Evolutionary conservation across 2,113 vertebrate genomes (phyloP), one percentile per base, ranked within the genome.

Genomic region (Herpailurus yagouaroundi): DNA sequence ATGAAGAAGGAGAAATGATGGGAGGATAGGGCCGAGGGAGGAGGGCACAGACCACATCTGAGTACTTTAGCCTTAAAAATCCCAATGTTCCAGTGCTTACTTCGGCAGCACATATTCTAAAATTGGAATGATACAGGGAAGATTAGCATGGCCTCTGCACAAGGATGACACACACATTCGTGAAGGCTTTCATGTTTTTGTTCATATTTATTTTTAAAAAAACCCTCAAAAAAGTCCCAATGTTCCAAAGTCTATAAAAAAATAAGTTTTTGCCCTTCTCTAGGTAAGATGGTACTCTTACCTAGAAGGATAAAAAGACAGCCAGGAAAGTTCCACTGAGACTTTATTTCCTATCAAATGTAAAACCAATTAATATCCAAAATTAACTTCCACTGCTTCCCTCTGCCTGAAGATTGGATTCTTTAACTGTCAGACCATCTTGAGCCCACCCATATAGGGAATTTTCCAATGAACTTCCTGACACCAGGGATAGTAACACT

Each of bases 351-450:
- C 57, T 82, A 52, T 91, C 23, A 87, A 87, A 48, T 76, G 21
- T 29, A 82, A 77, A 77, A n/a, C 50, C 23, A 91, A 71, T 69
- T 97, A 94, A 69, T 77, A 96, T 21, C n/a, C 57, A 89, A 63
- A 68, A 84, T 81, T 87, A 89, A 94, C 45, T 83, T 69, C 50
- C 23, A 71, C 11, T 73, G n/a, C 4, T n/a, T 82, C 19, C 31
- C 33, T 76, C 74, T 88, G 74, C 50, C 36, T 80, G 13, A 48
- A 92, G 48, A 93, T 13, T 90, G 50, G n/a, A 6, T 4, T 77
- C 63, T 60, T 91, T 57, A 91, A 63, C 88, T 19, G 68, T 95
- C 15, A n/a, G 69, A 18, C 41, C 36, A 55, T 52, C 29, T 82
- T 90, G 31, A 96, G 89, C 21, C 5, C 50, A 81, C 16, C 4